These are phyloP conservation scores for Perca fluviatilis DNA, from an alignment of 2,113 vertebrate species.

Conservation along the genomic window DNA sequence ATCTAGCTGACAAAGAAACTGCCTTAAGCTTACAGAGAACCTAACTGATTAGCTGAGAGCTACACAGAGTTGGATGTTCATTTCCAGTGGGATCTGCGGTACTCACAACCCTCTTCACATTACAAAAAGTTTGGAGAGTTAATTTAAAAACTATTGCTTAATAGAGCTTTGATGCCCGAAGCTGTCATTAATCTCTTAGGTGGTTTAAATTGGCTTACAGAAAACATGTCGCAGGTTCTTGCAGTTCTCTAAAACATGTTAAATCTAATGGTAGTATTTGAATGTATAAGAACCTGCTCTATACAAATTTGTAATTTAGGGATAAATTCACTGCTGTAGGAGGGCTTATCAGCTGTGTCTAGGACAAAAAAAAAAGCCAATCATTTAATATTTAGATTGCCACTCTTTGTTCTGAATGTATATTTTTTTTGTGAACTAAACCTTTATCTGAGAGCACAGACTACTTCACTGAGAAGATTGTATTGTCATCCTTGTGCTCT, in stretches of 20 bases:
- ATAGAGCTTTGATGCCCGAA: constrained; percentile 33
- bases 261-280: constrained; percentile 2
- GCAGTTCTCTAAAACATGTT: constrained; percentile 4
- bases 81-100: constrained; percentile 1
- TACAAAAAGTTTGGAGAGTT: constrained; percentile 14
- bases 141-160: constrained; percentile 3
- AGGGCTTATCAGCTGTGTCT: constrained; percentile 27
- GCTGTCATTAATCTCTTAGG: constrained; percentile 8
- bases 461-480: constrained; percentile 73
- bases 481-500: constrained; percentile 70
- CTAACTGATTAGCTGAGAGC: constrained; percentile 24
- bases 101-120: neutral
- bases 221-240: constrained; percentile 23
- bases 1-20: constrained; percentile 43
- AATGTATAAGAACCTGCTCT: constrained; percentile 36
- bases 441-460: constrained; percentile 75
- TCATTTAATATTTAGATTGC: constrained; percentile 47
- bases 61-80: constrained; percentile 7
- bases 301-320: constrained; percentile 28
- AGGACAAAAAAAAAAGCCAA: constrained; percentile 35
- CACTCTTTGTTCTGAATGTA: constrained; percentile 77
- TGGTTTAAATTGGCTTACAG: constrained; percentile 14
- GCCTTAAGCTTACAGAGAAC: constrained; percentile 48
- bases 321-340: constrained; percentile 18
- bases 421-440: constrained; percentile 58